Evolutionary conservation across 1,140 invertebrate genomes (phyloP), one percentile per base, ranked within the genome.

Genomic region (Acromyrmex heyeri): DNA sequence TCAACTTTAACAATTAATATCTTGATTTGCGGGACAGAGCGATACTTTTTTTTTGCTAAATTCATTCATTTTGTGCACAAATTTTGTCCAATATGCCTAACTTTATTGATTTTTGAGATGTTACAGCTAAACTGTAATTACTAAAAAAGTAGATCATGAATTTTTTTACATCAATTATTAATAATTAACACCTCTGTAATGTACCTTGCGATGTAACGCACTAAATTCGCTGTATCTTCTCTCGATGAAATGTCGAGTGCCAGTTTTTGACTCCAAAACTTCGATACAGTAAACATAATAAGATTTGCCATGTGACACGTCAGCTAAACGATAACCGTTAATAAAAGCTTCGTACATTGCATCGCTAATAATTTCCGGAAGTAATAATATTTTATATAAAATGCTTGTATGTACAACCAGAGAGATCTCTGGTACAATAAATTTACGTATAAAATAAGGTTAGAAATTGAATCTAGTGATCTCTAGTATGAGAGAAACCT

Each of bases 201-300:
- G 89, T 94, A 96, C 96, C 94, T 95, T 95, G 85, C 96, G 95
- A 92, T 96, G 96, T n/a, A 97, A 91, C n/a, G 95, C 94, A 85
- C 96, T 96, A 93, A 97, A 97, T 91, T 96, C 96, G 83, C 96
- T 96, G 88, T 97, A 97, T 93, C 96, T 93, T 91, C 95, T 96
- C 87, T 97, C 96, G 50, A 96, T 91, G 67, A 90, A 93, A 90
- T 96, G 95, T 85, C 93, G 95, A 44, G 92, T 91, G 16, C 95
- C 95, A 76, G 90, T 93, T 38, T 86, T 92, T 3, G 91, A 86
- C 62, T 95, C 93, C 50, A 95, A 88, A 50, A 97, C 95, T 92
- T 96, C 95, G 77, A 97, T 93, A 18, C 93, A 93, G 89, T 96
- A 97, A 86, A 96, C 96, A 94, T 97, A 96, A 91, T 96, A 95